Conservation (phyloP, 2,113 vertebrate species). For the Craseonycteris thonglongyai region DNA sequence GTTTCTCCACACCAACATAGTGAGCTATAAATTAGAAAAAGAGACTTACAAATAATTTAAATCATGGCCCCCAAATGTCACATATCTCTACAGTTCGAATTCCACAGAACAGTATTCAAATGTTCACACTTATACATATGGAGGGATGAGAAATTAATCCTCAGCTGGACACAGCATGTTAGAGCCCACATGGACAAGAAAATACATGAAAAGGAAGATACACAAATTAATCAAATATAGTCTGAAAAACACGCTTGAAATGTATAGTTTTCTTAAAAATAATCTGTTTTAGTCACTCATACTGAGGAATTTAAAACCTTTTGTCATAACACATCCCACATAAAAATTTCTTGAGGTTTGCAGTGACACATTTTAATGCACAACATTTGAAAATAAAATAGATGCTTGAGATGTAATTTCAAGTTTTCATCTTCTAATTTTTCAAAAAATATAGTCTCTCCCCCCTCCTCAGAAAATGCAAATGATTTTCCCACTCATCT, state of each 20-base stretch:
- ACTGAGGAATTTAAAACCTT: not conserved
- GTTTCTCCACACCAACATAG: not conserved
- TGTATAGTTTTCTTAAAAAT: not conserved
- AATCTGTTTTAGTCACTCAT: not conserved
- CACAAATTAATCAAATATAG: not conserved
- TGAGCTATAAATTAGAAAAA: not conserved
- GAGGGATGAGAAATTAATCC: not conserved
- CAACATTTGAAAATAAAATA: not conserved
- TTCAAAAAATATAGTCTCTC: not conserved
- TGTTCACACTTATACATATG: too few species aligned
- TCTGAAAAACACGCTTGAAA: not conserved
- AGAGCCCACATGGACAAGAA: not conserved
- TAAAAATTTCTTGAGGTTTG: not conserved
- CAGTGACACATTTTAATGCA: not conserved
- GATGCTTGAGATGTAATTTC: not conserved
- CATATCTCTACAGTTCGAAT: not conserved
- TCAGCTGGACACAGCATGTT: not conserved
- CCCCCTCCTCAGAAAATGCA: not conserved
- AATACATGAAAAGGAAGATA: not conserved
- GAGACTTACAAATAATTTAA: not conserved
- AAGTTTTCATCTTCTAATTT: slow-evolving; percentile 9
- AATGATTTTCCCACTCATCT: not conserved
- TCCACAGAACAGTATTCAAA: not conserved
- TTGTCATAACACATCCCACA: not conserved
- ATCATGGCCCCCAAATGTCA: not conserved